phyloP scores from a whole-genome alignment of 2,797 vertebrate species.

The Galaxias olidus region DNA sequence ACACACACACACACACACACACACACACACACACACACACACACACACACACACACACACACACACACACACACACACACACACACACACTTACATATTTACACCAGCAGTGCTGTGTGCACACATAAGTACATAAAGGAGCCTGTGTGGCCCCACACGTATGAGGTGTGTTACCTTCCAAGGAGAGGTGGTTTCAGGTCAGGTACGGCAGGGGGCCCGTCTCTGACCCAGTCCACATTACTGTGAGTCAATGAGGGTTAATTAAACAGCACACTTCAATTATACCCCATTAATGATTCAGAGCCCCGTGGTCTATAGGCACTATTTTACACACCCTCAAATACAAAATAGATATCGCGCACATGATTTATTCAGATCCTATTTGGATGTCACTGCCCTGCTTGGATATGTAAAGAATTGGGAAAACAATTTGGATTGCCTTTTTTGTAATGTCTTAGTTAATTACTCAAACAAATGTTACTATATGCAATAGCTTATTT shows the following conservation, averaged over 20 bases:
- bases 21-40: conserved; percentile 18
- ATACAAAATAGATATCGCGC: conserved; percentile 45
- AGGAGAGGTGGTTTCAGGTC: conserved; percentile 48
- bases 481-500: too few species aligned
- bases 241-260: conserved; percentile 68
- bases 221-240: conserved; percentile 52
- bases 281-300: conserved; percentile 76
- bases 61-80: conserved; percentile 10
- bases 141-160: background rate
- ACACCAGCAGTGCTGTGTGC: background rate
- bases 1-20: conserved; percentile 31
- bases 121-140: background rate
- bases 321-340: conserved; percentile 64
- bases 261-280: conserved; percentile 75
- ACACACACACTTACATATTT: conserved; percentile 30
- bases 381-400: background rate
- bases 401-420: background rate
- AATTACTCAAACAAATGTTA: too few species aligned
- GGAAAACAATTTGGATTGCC: too few species aligned
- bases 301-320: conserved; percentile 58
- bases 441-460: too few species aligned
- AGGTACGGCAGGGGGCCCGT: conserved; percentile 51
- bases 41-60: conserved; percentile 30
- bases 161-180: conserved; percentile 1
- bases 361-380: conserved; percentile 71